phyloP scores from a whole-genome alignment of 1,140 invertebrate species.

The Andricus grossulariae region DNA sequence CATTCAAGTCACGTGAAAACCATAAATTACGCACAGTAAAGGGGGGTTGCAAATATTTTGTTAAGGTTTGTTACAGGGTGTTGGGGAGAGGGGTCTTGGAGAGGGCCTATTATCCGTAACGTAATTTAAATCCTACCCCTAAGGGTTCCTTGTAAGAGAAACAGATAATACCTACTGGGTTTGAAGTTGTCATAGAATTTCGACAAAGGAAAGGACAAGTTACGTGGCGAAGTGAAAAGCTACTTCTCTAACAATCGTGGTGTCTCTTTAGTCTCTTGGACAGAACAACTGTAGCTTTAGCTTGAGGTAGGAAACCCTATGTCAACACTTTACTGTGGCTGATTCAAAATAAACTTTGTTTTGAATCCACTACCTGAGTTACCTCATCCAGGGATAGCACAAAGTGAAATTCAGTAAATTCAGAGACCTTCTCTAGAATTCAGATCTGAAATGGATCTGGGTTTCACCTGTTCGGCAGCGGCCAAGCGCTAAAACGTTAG shows the following conservation, averaged over 20 bases:
- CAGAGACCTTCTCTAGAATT: background rate
- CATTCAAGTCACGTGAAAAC: too few species aligned
- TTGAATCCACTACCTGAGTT: conserved; percentile 32
- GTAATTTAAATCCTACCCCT: too few species aligned
- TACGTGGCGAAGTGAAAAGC: conserved; percentile 57
- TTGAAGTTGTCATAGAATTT: conserved; percentile 39
- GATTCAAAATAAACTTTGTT: conserved; percentile 63
- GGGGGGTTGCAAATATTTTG: too few species aligned
- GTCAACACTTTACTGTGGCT: conserved; percentile 38
- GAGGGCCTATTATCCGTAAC: too few species aligned
- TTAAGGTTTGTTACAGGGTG: too few species aligned
- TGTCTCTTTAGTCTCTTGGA: conserved; percentile 35
- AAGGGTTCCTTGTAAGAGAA: background rate
- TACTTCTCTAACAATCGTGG: conserved; percentile 56
- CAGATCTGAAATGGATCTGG: conserved; percentile 9
- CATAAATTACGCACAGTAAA: too few species aligned
- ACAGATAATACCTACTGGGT: background rate
- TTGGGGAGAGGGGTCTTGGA: too few species aligned
- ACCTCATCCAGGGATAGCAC: background rate
- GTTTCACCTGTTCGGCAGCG: conserved; percentile 25
- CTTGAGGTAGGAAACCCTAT: background rate
- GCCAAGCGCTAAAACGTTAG: background rate
- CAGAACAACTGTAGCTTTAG: background rate
- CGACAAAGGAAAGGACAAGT: conserved; percentile 60
- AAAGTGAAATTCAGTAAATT: background rate